Percentiles rank a stretch among this genome's conserved stretches.
Conservation (phyloP, 1,140 invertebrate genomes). For the Drosophila simulans region DNA sequence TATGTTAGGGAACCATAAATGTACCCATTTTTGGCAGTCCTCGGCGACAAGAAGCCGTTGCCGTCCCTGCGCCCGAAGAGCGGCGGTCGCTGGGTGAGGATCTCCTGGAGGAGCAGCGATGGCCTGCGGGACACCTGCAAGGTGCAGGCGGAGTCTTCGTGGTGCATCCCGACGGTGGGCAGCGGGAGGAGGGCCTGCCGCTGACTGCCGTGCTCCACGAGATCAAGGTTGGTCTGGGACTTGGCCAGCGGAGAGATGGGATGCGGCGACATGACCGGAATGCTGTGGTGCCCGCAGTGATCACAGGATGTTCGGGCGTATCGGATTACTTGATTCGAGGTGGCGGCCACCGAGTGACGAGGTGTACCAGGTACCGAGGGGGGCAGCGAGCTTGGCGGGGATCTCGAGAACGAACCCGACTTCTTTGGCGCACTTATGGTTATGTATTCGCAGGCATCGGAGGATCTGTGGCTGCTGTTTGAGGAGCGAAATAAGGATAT, state of each 20-base stretch:
- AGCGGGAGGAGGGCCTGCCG: slow-evolving; percentile 68
- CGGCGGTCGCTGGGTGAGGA: slow-evolving; percentile 83
- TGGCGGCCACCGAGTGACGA: slow-evolving; percentile 16
- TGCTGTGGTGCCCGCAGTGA: slow-evolving; percentile 75
- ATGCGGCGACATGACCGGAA: slow-evolving; percentile 76
- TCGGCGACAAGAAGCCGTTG: slow-evolving; percentile 53
- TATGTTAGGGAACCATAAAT: too few relatives aligned
- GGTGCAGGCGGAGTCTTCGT: slow-evolving; percentile 64
- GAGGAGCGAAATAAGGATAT: neutral
- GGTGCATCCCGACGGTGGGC: slow-evolving; percentile 48
- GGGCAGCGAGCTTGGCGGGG: slow-evolving; percentile 34
- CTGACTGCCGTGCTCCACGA: slow-evolving; percentile 64
- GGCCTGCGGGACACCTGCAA: slow-evolving; percentile 79
- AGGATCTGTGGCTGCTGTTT: slow-evolving; percentile 51
- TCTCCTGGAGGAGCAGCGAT: slow-evolving; percentile 79
- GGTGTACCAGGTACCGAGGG: slow-evolving; percentile 22
- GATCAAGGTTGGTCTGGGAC: slow-evolving; percentile 76
- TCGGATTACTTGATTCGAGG: slow-evolving; percentile 60
- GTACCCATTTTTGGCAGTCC: slow-evolving; percentile 71
- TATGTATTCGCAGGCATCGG: slow-evolving; percentile 68
- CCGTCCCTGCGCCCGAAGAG: slow-evolving; percentile 77
- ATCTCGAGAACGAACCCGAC: slow-evolving; percentile 69
- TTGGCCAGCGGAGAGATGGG: slow-evolving; percentile 79
- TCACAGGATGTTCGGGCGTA: slow-evolving; percentile 76
- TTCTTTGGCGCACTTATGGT: slow-evolving; percentile 66